Evolutionary conservation across 2,888 invertebrate genomes (phyloP), one percentile per base, ranked within the genome.

Genomic region (Ctenicera cuprea): DNA sequence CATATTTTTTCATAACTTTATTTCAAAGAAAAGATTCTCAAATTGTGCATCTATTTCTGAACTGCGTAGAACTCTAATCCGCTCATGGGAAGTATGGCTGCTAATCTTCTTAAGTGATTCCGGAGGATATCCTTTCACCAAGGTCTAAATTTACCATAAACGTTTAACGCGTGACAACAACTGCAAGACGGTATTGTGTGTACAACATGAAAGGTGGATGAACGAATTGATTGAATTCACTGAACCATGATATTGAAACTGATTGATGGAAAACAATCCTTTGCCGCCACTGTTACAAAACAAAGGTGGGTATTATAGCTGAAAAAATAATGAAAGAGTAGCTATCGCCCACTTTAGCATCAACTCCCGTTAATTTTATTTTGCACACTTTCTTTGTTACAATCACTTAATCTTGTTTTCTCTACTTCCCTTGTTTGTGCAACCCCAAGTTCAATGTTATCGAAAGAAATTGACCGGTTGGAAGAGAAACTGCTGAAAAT

Each of bases 361-460:
- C 62, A 22, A 30, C 38, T 50, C 37, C 18, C n/a, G 33, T 50
- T 69, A 69, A 61, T 69, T 69, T 61, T 62, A 69, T 69, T 69
- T 68, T 43, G 54, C 43, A 59, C 59, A 57, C 59, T 57, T 67
- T 67, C 59, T 43, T 33, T 38, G 69, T 62, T 43, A 30, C 22
- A 41, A 57, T 41, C 30, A n/a, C 67, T 57, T 69, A 69, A 61
- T 69, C 59, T 62, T 69, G 26, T 61, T 69, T 61, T 26, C 69
- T 48, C 33, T 45, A 22, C 48, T 30, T 33, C 41, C 54, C 57
- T 59, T 67, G 59, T 37, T 41, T 61, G 50, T 48, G 18, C 38
- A 61, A 26, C 26, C 37, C 12, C 62, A 62, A 62, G 62, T 62
- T 62, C 62, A 62, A 62, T 45, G 62, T 62, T 62, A 45, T 41